Percentiles rank a stretch among this genome's conserved stretches.
These are phyloP conservation scores for Centropristis striata DNA, from an alignment of 2,113 vertebrate species.

Conservation along the genomic window DNA sequence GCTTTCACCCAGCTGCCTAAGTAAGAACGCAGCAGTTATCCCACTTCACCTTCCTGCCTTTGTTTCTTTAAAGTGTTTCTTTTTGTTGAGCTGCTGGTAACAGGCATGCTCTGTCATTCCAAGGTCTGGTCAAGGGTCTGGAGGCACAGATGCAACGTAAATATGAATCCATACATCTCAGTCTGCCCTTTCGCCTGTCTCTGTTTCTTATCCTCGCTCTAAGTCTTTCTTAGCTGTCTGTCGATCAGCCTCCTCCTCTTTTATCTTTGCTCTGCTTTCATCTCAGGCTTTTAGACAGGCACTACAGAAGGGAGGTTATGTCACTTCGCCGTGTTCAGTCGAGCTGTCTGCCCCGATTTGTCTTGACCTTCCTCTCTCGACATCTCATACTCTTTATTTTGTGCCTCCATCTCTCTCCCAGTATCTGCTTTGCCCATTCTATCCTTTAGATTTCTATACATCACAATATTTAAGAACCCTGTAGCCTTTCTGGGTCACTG, in stretches of 20 bases:
- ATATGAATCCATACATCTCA: conserved; percentile 86
- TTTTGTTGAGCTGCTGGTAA: conserved; percentile 74
- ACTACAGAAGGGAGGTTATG: conserved; percentile 51
- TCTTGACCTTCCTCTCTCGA: conserved; percentile 37
- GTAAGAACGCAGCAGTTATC: conserved; percentile 82
- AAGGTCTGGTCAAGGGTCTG: conserved; percentile 86
- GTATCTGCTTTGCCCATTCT: conserved; percentile 29
- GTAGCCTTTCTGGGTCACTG: conserved; percentile 71
- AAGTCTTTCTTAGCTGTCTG: conserved; percentile 26
- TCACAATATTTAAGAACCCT: conserved; percentile 21
- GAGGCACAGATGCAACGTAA: conserved; percentile 85
- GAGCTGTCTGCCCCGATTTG: conserved; percentile 52
- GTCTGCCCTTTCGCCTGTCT: conserved; percentile 67
- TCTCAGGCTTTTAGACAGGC: conserved; percentile 52
- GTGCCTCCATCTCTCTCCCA: conserved; percentile 33
- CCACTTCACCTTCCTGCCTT: neutral
- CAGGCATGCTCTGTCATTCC: conserved; percentile 81
- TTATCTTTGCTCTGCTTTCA: conserved; percentile 64
- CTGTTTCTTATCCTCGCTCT: conserved; percentile 38
- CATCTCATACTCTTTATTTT: conserved; percentile 46
- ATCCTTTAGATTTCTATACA: conserved; percentile 20
- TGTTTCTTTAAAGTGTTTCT: conserved; percentile 41
- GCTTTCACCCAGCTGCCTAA: conserved; percentile 98
- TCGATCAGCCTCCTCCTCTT: conserved; percentile 39
- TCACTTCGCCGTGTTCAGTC: conserved; percentile 29